Conservation (phyloP, 1,140 invertebrate genomes). For the Euglossa dilemma region DNA sequence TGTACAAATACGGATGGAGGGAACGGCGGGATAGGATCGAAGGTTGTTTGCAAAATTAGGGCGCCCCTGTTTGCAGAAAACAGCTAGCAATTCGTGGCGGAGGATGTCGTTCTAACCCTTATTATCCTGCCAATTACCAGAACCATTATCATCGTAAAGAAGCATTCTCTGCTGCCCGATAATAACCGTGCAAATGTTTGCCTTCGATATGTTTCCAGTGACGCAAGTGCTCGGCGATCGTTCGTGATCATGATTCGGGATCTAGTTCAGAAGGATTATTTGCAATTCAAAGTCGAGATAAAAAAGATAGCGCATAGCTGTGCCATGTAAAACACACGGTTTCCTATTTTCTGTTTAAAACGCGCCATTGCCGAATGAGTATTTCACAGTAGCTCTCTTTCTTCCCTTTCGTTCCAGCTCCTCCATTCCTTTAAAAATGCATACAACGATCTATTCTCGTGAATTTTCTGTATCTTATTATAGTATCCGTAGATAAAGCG, state of each 20-base stretch:
- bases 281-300: constrained; percentile 46
- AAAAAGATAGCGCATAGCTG: constrained; percentile 24
- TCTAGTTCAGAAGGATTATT: constrained; percentile 16
- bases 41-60: constrained; percentile 29
- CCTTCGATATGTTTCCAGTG: constrained; percentile 18
- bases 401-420: not conserved
- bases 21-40: not conserved
- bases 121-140: constrained; percentile 26
- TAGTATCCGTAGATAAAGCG: not conserved
- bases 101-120: constrained; percentile 24
- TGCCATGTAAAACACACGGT: not conserved
- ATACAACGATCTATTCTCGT: not conserved
- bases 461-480: not conserved
- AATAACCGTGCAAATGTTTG: constrained; percentile 41
- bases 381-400: not conserved
- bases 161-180: not conserved
- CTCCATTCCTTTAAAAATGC: not conserved
- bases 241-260: constrained; percentile 26
- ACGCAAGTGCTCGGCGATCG: not conserved
- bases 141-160: constrained; percentile 21
- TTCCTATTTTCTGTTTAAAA: not conserved
- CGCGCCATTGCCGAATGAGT: not conserved
- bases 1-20: not conserved
- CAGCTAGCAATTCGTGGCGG: not conserved
- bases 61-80: not conserved